phyloP scores from a whole-genome alignment of 2,888 invertebrate genomes.

The Biston betularia region DNA sequence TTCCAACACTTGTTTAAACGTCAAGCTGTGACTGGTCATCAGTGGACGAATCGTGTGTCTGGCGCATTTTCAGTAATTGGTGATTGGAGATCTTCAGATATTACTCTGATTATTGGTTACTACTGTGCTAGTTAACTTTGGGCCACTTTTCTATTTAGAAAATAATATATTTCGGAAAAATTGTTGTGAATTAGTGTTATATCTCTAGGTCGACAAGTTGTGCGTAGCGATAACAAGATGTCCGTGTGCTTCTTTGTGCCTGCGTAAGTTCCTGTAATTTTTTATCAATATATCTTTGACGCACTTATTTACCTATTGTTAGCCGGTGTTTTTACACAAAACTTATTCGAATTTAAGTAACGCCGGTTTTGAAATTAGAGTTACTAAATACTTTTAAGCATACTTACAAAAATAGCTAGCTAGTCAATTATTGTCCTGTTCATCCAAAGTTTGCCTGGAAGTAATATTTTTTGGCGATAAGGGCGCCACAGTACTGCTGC shows the following conservation, averaged over 20 bases:
- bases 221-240: constrained; percentile 79
- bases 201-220: constrained; percentile 58
- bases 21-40: constrained; percentile 86
- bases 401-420: no score
- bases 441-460: no score
- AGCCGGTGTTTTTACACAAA: neutral
- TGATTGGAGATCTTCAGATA: constrained; percentile 86
- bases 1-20: constrained; percentile 66
- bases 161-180: constrained; percentile 57
- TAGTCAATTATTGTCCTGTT: no score
- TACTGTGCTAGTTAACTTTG: constrained; percentile 75
- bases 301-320: constrained; percentile 1
- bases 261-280: constrained; percentile 86
- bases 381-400: no score
- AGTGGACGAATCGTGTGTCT: constrained; percentile 85
- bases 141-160: constrained; percentile 67
- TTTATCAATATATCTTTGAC: constrained; percentile 44
- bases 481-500: no score
- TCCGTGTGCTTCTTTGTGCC: constrained; percentile 90
- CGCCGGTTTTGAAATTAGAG: no score
- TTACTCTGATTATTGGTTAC: constrained; percentile 84
- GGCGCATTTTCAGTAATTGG: constrained; percentile 85
- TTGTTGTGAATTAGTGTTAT: constrained; percentile 48
- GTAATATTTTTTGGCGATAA: no score
- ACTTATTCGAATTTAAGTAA: neutral